Evolutionary conservation across 2,113 vertebrate genomes (phyloP).

Genomic region (Lathamus discolor): DNA sequence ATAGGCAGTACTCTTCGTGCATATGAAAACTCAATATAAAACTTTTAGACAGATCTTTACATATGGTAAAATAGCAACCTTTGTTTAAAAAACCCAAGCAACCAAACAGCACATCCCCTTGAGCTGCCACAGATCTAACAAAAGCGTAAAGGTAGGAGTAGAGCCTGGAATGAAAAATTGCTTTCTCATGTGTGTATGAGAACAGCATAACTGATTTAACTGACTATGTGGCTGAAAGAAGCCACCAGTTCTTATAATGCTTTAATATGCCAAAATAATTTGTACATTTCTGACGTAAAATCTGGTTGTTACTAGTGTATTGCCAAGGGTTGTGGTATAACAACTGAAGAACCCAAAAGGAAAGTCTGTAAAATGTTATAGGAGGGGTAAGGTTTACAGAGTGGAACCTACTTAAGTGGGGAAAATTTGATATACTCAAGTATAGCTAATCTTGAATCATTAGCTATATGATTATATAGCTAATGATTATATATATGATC

Average conservation of each 20-base stretch:
- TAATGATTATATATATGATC: no score
- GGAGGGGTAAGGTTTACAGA: not conserved
- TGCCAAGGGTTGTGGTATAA: not conserved
- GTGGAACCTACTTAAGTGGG: not conserved
- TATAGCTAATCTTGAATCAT: not conserved
- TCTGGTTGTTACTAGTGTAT: not conserved
- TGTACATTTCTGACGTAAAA: not conserved
- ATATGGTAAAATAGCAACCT: not conserved
- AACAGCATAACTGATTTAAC: not conserved
- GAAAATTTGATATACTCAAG: not conserved
- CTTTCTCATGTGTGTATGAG: not conserved
- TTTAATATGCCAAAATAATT: not conserved
- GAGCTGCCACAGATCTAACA: not conserved
- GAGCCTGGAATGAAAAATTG: not conserved
- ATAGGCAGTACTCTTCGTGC: not conserved
- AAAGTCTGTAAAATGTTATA: not conserved
- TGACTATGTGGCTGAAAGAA: not conserved
- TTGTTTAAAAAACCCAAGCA: not conserved
- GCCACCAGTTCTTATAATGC: not conserved
- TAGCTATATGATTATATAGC: no score
- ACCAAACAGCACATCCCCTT: not conserved
- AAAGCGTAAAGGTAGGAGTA: not conserved
- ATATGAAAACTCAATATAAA: not conserved
- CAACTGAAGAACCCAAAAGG: not conserved
- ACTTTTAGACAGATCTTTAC: not conserved